These are phyloP conservation scores for Epirrhoe tristata DNA, from an alignment of 2,888 invertebrate genomes.

Conservation along the genomic window DNA sequence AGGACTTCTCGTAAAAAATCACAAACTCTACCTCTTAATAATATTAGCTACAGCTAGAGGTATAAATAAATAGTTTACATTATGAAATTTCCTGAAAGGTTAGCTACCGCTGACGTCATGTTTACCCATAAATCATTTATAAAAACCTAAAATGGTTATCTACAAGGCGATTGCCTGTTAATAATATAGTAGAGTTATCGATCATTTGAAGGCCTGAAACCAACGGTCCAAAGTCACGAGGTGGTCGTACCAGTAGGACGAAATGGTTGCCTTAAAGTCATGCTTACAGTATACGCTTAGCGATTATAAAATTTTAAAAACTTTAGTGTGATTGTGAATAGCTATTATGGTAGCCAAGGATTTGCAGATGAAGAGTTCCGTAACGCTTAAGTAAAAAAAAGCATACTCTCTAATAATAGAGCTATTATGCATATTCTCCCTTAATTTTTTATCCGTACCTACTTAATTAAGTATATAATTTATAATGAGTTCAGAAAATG, in stretches of 20 bases:
- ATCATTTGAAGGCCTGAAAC: slow-evolving; percentile 58
- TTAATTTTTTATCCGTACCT: too few species aligned
- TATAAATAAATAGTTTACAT: too few species aligned
- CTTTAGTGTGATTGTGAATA: not conserved
- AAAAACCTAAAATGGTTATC: slow-evolving; percentile 49
- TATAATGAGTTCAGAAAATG: too few species aligned
- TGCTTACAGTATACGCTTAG: not conserved
- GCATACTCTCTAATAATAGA: too few species aligned
- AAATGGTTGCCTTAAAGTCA: slow-evolving; percentile 24
- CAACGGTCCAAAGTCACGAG: slow-evolving; percentile 53
- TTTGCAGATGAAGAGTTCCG: too few species aligned
- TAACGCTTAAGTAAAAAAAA: too few species aligned
- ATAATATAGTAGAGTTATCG: slow-evolving; percentile 66
- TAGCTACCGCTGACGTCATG: slow-evolving; percentile 5
- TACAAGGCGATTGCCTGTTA: slow-evolving; percentile 61
- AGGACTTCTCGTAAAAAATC: too few species aligned
- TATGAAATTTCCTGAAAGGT: not conserved
- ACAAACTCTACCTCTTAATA: too few species aligned
- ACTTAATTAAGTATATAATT: too few species aligned
- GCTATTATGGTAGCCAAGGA: too few species aligned
- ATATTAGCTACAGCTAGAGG: too few species aligned
- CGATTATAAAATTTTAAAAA: slow-evolving; percentile 2
- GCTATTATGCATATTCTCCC: too few species aligned
- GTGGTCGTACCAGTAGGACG: slow-evolving; percentile 50
- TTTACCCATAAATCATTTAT: slow-evolving; percentile 36